Evolutionary conservation across 2,113 vertebrate genomes (phyloP), one percentile per base, ranked within the genome.

Genomic region (Tychaedon coryphoeus): DNA sequence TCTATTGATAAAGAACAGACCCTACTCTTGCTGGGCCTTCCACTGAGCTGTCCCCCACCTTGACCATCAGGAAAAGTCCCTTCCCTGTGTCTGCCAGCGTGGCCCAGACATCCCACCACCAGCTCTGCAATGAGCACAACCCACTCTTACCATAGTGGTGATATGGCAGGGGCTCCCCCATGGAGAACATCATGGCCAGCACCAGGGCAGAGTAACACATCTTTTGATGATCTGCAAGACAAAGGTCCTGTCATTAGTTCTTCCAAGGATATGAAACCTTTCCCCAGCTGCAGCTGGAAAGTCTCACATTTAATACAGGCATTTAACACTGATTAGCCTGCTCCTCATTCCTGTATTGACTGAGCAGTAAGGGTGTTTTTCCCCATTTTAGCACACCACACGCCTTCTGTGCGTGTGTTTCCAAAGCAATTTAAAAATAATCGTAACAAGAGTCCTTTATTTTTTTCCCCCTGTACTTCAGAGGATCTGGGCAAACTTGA

Each of bases 151-250:
- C 99, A 3, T 99, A 99, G 97, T 99, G 99, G 90, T 99, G 99
- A 75, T 99, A 99, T 25, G 99, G 99, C 79, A 99, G 98, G 51
- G 99, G 99, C 93, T 99, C 99, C 25, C 99, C 99, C 99, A 99
- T 99, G 56, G 98, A 99, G 97, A 99, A 99, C 86, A 99, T 98
- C 99, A 99, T 99, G n/a, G 99, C 98, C 64, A 99, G 98, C 31
- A 99, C 98, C 95, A 99, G 97, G 1, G 99, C 99, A 6, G 99
- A 99, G 96, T 99, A 99, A 86, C 99, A 99, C 98, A 99, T 98
- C 96, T 99, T 99, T 94, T 99, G 99, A 94, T 99, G 99, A 94
- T 99, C 99, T 99, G 97, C 50, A 95, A 78, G 94, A 85, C 24
- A 89, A 94, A 92, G 54, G n/a, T 72, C 48, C 45, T 61, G 23